These are phyloP conservation scores for Saimiri boliviensis DNA, from an alignment of 2,113 vertebrate species.

Conservation along the genomic window DNA sequence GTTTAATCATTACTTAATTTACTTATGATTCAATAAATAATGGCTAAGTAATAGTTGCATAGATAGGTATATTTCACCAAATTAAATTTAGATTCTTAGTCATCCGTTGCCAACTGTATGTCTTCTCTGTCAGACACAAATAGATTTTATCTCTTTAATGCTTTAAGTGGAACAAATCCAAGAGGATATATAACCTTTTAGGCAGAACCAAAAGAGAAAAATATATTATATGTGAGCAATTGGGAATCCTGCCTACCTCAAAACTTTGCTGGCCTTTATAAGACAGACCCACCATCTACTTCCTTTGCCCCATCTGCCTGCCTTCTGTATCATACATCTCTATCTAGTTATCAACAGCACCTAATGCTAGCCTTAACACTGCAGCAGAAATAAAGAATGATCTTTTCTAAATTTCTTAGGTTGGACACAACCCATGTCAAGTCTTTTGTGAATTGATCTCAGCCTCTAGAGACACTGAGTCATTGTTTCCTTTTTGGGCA, in stretches of 20 bases:
- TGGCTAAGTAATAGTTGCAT: neutral
- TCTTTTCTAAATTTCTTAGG: neutral
- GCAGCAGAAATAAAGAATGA: neutral
- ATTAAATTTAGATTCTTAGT: neutral
- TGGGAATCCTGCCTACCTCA: neutral
- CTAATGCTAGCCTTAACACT: neutral
- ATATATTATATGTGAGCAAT: neutral
- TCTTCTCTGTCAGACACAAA: neutral
- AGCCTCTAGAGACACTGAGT: neutral
- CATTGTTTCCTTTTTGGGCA: neutral
- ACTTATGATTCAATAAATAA: neutral
- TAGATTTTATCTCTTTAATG: neutral
- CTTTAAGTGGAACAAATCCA: neutral
- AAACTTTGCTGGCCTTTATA: neutral
- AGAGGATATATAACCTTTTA: neutral
- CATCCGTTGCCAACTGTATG: neutral
- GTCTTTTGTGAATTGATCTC: neutral
- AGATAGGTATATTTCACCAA: neutral
- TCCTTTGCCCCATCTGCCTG: neutral
- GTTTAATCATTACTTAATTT: neutral
- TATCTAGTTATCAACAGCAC: neutral
- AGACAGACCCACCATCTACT: neutral
- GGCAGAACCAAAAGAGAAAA: neutral
- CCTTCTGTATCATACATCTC: neutral
- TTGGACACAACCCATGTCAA: neutral